Evolutionary conservation across 2,113 vertebrate genomes (phyloP).

Genomic region (Gopherus evgoodei): DNA sequence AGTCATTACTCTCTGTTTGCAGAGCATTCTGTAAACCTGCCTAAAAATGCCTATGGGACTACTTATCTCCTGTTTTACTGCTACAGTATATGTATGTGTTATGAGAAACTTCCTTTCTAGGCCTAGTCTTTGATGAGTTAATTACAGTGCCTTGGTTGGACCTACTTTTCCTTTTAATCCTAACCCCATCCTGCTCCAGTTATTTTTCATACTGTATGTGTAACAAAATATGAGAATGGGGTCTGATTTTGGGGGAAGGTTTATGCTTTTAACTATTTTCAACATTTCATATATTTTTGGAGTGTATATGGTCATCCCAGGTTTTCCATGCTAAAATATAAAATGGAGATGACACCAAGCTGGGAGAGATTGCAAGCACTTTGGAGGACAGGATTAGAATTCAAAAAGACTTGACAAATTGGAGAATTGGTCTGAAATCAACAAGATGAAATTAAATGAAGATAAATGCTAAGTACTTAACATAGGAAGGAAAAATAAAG

Average conservation of each 20-base stretch:
- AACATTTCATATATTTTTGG: background rate
- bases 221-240: background rate
- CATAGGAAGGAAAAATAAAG: background rate
- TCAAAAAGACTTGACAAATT: background rate
- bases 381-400: background rate
- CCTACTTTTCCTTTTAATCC: background rate
- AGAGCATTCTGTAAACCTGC: background rate
- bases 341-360: background rate
- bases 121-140: background rate
- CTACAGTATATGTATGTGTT: background rate
- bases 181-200: background rate
- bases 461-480: background rate
- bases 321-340: background rate
- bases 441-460: background rate
- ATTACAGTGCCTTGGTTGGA: background rate
- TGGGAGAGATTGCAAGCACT: background rate
- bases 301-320: background rate
- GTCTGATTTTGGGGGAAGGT: background rate
- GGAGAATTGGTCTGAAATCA: background rate
- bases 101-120: background rate
- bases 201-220: background rate
- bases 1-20: background rate
- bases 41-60: background rate
- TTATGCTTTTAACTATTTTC: background rate
- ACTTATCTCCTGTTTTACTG: constrained; percentile 10